These are phyloP conservation scores for Melanerpes formicivorus DNA, from an alignment of 2,113 vertebrate species.

Conservation along the genomic window DNA sequence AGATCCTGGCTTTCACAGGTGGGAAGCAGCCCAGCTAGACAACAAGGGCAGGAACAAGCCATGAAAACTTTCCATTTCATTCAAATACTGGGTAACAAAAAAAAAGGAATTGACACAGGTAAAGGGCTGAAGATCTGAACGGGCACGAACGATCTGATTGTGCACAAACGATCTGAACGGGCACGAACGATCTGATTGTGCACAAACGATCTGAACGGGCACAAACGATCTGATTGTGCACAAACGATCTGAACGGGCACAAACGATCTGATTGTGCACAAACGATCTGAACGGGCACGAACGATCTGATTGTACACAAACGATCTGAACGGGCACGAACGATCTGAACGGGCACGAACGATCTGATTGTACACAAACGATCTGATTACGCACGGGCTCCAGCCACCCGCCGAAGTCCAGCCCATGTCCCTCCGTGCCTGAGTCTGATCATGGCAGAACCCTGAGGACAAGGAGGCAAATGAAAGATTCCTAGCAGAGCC, in stretches of 20 bases:
- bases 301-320: not conserved
- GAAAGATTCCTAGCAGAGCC: not conserved
- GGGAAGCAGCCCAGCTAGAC: not conserved
- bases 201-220: not conserved
- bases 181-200: not conserved
- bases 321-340: not conserved
- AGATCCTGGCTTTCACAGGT: not conserved
- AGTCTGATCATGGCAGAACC: not conserved
- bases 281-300: not conserved
- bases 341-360: no score
- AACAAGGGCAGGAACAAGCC: not conserved
- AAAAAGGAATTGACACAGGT: rapidly evolving
- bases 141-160: not conserved
- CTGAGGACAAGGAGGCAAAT: not conserved
- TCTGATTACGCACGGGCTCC: not conserved
- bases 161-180: not conserved
- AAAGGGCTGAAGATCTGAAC: not conserved
- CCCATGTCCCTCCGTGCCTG: not conserved
- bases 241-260: not conserved
- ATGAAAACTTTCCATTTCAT: not conserved
- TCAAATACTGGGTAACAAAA: not conserved
- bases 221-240: not conserved
- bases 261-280: not conserved
- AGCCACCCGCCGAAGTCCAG: not conserved
- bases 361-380: not conserved